phyloP scores from a whole-genome alignment of 2,113 vertebrate species.

The Dicaeum eximium region DNA sequence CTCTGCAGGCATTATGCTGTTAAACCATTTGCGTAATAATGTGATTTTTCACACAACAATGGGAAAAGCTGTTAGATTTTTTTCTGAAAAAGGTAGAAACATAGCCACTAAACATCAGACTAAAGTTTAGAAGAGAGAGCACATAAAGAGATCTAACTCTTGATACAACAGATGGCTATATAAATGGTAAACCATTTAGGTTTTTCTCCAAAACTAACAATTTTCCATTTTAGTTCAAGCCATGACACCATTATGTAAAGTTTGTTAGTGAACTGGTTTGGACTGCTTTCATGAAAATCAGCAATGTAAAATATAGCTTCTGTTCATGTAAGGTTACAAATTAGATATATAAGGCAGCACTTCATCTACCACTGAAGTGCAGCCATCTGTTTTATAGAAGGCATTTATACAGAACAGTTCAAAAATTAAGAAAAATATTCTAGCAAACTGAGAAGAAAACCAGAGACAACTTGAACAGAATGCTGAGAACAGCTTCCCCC shows the following conservation, averaged over 20 bases:
- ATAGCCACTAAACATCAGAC: not conserved
- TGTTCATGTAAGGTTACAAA: slow-evolving; percentile 33
- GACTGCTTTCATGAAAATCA: not conserved
- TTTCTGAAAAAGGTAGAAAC: not conserved
- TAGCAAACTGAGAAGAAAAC: slow-evolving; percentile 9
- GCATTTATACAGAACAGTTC: not conserved
- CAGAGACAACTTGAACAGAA: not conserved
- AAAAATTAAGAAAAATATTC: slow-evolving; percentile 21
- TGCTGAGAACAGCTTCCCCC: not conserved
- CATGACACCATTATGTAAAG: not conserved
- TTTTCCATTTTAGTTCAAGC: not conserved
- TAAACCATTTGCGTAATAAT: not conserved
- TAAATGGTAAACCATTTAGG: not conserved
- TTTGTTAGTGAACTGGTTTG: not conserved
- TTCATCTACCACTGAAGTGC: slow-evolving; percentile 19
- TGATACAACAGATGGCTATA: not conserved
- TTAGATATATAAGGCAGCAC: slow-evolving; percentile 1
- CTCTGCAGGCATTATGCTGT: not conserved
- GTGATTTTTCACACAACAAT: not conserved
- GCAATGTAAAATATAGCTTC: not conserved
- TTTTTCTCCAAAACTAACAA: not conserved
- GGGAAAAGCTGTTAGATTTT: not conserved
- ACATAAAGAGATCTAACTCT: not conserved
- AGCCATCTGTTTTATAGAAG: slow-evolving; percentile 48
- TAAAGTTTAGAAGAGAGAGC: not conserved